phyloP scores from a whole-genome alignment of 1,140 invertebrate species.

The Triops longicaudatus region DNA sequence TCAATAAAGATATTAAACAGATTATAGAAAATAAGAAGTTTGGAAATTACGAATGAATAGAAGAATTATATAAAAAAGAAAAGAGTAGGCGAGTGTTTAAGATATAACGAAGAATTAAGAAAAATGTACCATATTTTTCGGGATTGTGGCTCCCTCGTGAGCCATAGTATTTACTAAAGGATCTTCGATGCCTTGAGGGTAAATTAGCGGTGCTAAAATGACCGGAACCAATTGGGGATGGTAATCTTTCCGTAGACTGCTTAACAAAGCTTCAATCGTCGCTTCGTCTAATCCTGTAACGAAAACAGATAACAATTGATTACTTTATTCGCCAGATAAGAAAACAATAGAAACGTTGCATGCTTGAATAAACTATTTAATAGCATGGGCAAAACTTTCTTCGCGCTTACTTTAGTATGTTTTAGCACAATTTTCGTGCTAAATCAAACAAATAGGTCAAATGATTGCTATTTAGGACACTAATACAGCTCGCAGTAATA shows the following conservation, averaged over 20 bases:
- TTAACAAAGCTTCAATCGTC: conserved; percentile 67
- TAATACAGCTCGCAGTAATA: too few species aligned
- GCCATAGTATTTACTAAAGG: conserved; percentile 52
- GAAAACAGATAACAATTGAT: conserved; percentile 33
- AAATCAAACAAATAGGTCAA: too few species aligned
- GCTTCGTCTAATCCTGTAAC: conserved; percentile 53
- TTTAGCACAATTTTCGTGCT: too few species aligned
- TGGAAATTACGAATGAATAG: too few species aligned
- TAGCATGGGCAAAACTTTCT: too few species aligned
- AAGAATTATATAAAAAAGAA: too few species aligned
- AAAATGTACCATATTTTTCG: conserved; percentile 52
- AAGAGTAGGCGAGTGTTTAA: too few species aligned
- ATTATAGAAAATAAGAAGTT: too few species aligned
- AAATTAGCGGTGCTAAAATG: conserved; percentile 75
- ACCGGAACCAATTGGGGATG: conserved; percentile 76
- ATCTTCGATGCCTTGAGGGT: conserved; percentile 62
- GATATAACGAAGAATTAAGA: background rate
- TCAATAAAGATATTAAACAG: too few species aligned
- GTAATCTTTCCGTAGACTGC: conserved; percentile 73
- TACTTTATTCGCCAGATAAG: background rate
- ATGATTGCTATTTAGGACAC: too few species aligned
- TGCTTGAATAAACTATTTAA: background rate
- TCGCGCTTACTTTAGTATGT: too few species aligned
- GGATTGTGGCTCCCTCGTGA: conserved; percentile 44
- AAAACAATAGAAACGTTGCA: background rate